Conservation (phyloP, 2,888 invertebrate species). For the Ophioninae sp. region DNA sequence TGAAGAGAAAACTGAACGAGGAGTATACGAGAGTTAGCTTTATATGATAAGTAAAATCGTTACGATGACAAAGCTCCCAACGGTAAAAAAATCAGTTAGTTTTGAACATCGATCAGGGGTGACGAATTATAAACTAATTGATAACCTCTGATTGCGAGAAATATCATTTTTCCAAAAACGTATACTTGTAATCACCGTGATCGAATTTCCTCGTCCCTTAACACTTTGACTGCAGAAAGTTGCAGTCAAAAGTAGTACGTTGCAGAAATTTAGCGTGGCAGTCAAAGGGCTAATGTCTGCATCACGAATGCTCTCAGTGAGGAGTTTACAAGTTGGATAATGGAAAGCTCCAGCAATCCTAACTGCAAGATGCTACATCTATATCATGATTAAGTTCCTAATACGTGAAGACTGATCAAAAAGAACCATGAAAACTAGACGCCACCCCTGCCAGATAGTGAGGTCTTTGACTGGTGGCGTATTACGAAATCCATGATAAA, state of each 20-base stretch:
- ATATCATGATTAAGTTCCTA: not conserved
- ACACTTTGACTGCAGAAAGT: too few relatives aligned
- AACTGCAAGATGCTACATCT: not conserved
- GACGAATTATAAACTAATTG: slow-evolving; percentile 30
- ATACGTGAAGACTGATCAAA: too few relatives aligned
- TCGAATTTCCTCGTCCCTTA: not conserved
- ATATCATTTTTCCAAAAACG: not conserved
- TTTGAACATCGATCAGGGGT: slow-evolving; percentile 14
- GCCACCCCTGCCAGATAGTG: too few relatives aligned
- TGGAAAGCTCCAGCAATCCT: not conserved
- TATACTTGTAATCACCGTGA: not conserved
- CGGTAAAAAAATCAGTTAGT: slow-evolving; percentile 27
- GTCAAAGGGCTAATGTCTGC: too few relatives aligned
- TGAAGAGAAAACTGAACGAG: not conserved
- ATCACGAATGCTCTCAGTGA: not conserved
- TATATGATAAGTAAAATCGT: slow-evolving; percentile 3
- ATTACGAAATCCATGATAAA: slow-evolving; percentile 38
- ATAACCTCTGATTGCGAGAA: slow-evolving; percentile 15
- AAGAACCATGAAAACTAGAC: too few relatives aligned
- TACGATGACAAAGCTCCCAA: slow-evolving; percentile 11
- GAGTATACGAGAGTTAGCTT: slow-evolving; percentile 1
- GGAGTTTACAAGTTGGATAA: not conserved
- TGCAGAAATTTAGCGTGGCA: too few relatives aligned
- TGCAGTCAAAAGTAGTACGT: too few relatives aligned
- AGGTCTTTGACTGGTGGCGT: slow-evolving; percentile 14